Evolutionary conservation across 1,140 invertebrate genomes (phyloP).

Genomic region (Melipona quadrifasciata): DNA sequence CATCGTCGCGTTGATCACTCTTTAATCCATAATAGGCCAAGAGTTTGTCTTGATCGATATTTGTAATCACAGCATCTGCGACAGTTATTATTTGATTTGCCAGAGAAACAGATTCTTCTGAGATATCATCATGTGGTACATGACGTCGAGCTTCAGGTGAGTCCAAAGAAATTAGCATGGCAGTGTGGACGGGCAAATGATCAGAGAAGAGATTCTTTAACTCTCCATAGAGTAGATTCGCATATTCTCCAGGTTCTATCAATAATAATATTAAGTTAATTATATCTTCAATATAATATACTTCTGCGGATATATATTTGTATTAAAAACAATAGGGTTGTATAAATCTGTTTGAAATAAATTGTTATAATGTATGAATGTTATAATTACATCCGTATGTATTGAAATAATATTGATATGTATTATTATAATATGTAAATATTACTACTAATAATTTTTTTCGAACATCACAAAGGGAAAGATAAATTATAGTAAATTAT

Average conservation of each 20-base stretch:
- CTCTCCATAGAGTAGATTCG: conserved; percentile 89
- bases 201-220: conserved; percentile 86
- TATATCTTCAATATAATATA: background rate
- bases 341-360: background rate
- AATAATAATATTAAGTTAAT: conserved; percentile 26
- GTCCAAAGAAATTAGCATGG: conserved; percentile 90
- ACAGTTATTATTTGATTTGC: conserved; percentile 84
- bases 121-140: conserved; percentile 81
- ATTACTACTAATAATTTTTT: background rate
- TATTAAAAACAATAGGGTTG: background rate
- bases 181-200: conserved; percentile 88
- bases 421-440: no score
- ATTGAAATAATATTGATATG: background rate
- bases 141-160: conserved; percentile 79
- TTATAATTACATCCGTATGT: background rate
- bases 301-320: background rate
- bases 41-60: conserved; percentile 89
- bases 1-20: conserved; percentile 88
- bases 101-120: conserved; percentile 81
- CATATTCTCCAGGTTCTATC: conserved; percentile 83
- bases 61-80: conserved; percentile 86
- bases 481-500: background rate
- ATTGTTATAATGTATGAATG: background rate
- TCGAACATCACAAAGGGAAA: background rate
- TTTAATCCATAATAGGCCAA: conserved; percentile 91